Base-by-base conservation (phyloP, 2,888 invertebrate genomes). In the Isotomurus palustris region DNA sequence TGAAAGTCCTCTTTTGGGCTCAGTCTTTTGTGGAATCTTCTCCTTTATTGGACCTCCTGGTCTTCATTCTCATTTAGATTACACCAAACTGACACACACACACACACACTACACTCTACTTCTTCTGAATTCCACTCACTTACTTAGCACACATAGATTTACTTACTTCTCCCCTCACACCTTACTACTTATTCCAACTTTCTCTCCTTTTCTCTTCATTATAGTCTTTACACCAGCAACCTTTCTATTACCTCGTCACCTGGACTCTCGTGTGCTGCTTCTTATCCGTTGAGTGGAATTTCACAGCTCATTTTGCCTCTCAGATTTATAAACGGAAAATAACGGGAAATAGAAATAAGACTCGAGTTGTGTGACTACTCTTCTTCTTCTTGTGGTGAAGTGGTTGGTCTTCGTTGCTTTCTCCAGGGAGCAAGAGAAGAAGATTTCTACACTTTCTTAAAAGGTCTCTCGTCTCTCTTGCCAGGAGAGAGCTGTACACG, bases 11-110 rank as follows among this genome's bases (percentile, higher is more conserved):
- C 50, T 55, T 55, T 45, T 44, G 38, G 52, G 54, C 50, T 41
- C 61, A 61, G 61, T 61, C 58, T 58, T 51, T 61, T 53, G 43
- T 51, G 48, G 49, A 49, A 49, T 32, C 47, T 28, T 47, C 28
- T n/a, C 17, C 47, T 5, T 40, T 40, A 43, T 32, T 5, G 28
- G n/a, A 14, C 27, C 8, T 19, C 25, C 22, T 27, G 5, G 6
- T 32, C 10, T 12, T 32, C 32, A 10, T 12, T 32, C 32, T 32
- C 32, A 10, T 12, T 32, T 12, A 10, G 32, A 32, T 32, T 8
- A 8, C 32, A 32, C 32, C 8, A 8, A 32, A 32, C 32, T 8
- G 10, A 32, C 12, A 8, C 32, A n/a, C n/a, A n/a, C n/a, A n/a
- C n/a, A n/a, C n/a, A n/a, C n/a, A n/a, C n/a, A n/a, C n/a, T n/a